Evolutionary conservation across 2,888 invertebrate species (phyloP).

Genomic region (Drosophila bunnanda): DNA sequence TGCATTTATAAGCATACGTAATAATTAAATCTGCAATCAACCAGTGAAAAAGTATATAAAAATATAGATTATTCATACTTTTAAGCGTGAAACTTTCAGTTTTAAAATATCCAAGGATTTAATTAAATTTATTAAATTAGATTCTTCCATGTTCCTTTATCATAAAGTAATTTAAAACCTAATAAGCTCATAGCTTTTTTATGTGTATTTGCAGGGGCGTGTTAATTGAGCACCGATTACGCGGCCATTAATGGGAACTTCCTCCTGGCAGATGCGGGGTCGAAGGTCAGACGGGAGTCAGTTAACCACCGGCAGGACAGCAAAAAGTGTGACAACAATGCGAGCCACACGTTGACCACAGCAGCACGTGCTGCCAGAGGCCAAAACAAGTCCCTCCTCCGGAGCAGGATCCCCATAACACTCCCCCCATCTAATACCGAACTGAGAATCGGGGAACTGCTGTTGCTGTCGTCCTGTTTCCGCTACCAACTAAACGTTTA

Average conservation of each 20-base stretch:
- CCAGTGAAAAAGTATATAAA: not conserved
- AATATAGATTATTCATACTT: not conserved
- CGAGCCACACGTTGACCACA: slow-evolving; percentile 69
- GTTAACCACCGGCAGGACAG: slow-evolving; percentile 51
- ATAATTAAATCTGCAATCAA: not conserved
- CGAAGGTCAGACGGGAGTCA: slow-evolving; percentile 46
- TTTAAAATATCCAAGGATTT: not conserved
- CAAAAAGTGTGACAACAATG: slow-evolving; percentile 71
- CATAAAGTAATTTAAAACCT: not conserved
- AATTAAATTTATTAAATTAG: not conserved
- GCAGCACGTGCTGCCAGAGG: slow-evolving; percentile 73
- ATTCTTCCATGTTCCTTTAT: not conserved
- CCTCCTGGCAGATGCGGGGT: not conserved
- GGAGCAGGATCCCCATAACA: not conserved
- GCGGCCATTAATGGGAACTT: slow-evolving; percentile 60
- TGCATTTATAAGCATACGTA: not conserved
- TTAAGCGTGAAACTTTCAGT: not conserved
- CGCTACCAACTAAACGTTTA: slow-evolving; percentile 79
- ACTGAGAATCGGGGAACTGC: slow-evolving; percentile 46
- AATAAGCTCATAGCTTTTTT: not conserved
- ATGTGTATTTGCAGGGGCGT: slow-evolving; percentile 36
- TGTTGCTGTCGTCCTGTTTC: slow-evolving; percentile 73
- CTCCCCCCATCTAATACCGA: not conserved
- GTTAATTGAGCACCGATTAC: slow-evolving; percentile 74
- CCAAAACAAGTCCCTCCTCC: slow-evolving; percentile 62